Evolutionary conservation across 2,797 vertebrate species (phyloP).

Genomic region (Paedocypris micromegethes): DNA sequence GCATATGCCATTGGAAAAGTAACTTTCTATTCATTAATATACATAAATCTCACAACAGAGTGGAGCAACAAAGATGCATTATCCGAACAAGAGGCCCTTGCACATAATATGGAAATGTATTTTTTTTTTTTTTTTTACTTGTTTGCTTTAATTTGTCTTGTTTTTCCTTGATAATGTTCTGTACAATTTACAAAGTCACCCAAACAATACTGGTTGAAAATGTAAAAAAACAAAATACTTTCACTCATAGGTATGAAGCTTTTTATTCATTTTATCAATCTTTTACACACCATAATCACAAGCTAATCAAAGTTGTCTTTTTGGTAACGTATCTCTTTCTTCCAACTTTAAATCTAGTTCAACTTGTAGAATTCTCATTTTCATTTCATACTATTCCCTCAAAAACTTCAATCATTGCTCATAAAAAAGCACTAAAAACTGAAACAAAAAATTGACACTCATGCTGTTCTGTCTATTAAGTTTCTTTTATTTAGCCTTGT

Average conservation of each 20-base stretch:
- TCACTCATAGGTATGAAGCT: background rate
- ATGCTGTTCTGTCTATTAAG: too few species aligned
- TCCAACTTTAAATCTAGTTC: background rate
- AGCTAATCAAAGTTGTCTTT: background rate
- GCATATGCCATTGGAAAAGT: too few species aligned
- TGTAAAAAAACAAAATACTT: background rate
- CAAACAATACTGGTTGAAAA: background rate
- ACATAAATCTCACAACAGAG: too few species aligned
- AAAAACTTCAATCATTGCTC: background rate
- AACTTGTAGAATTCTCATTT: background rate
- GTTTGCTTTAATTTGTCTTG: constrained; percentile 3
- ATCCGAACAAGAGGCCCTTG: too few species aligned
- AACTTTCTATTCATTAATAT: too few species aligned
- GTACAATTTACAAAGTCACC: background rate
- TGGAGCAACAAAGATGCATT: too few species aligned
- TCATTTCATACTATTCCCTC: background rate
- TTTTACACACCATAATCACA: background rate
- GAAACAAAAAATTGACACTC: too few species aligned
- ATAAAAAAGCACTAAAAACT: background rate
- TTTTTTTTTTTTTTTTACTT: too few species aligned
- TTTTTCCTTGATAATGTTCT: constrained; percentile 12
- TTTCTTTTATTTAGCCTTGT: too few species aligned
- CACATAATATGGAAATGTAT: too few species aligned
- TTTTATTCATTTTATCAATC: too few species aligned
- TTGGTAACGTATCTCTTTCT: background rate